Percentiles rank a stretch among this genome's conserved stretches.
phyloP scores from a whole-genome alignment of 2,113 vertebrate genomes.

The Chunga burmeisteri region DNA sequence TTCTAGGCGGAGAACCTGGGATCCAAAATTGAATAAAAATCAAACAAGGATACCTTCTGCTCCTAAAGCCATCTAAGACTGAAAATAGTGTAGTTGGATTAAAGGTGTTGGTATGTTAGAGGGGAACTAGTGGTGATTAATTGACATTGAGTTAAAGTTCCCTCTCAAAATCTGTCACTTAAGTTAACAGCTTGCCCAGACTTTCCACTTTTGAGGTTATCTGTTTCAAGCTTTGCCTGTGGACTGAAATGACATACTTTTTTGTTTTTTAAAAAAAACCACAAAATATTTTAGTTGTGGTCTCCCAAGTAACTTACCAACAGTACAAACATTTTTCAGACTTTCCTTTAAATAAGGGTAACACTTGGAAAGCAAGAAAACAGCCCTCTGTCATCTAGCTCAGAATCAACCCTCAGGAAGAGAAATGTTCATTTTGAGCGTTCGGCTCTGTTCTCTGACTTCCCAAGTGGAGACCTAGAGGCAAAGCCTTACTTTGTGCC shows the following conservation, averaged over 20 bases:
- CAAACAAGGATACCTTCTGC: background rate
- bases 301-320: background rate
- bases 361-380: background rate
- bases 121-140: background rate
- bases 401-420: background rate
- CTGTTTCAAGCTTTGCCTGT: slow-evolving; percentile 16
- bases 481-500: background rate
- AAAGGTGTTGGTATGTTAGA: background rate
- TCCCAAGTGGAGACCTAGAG: background rate
- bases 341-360: background rate
- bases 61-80: background rate
- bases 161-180: background rate
- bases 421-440: background rate
- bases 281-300: background rate
- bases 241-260: background rate
- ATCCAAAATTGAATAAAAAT: background rate
- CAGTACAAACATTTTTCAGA: background rate
- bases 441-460: background rate
- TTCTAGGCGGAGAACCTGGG: slow-evolving; percentile 1
- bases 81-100: background rate
- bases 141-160: background rate
- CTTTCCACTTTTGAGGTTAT: background rate
- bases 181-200: background rate
- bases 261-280: background rate
- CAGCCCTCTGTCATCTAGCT: background rate